phyloP scores from a whole-genome alignment of 2,113 vertebrate genomes.

The Pongo pygmaeus region DNA sequence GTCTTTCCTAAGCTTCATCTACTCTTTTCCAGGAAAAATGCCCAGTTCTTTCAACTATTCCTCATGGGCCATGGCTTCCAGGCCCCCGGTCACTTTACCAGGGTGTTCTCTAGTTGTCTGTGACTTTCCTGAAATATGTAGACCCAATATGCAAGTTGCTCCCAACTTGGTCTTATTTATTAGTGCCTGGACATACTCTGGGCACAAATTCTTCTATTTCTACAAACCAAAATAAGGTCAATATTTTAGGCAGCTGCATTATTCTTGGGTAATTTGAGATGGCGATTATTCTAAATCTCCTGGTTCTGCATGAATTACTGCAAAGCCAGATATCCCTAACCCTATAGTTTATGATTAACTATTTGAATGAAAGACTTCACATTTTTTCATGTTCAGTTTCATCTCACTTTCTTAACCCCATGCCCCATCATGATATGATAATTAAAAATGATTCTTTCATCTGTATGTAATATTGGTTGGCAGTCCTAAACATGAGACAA shows the following conservation, averaged over 20 bases:
- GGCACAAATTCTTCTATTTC: not conserved
- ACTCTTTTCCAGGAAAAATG: not conserved
- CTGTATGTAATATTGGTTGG: not conserved
- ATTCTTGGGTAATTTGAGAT: not conserved
- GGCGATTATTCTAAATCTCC: not conserved
- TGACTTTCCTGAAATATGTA: not conserved
- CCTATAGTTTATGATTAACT: not conserved
- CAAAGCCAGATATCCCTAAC: not conserved
- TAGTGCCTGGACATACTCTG: not conserved
- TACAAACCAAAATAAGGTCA: not conserved
- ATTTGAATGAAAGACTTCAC: not conserved
- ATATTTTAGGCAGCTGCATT: conserved; percentile 6
- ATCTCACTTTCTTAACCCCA: not conserved
- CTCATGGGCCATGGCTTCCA: not conserved
- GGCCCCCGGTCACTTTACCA: not conserved
- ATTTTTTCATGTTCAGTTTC: not conserved
- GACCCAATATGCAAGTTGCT: not conserved
- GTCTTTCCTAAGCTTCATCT: not conserved
- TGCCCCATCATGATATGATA: not conserved
- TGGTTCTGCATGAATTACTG: not conserved
- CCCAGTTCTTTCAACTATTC: not conserved
- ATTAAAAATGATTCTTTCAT: conserved; percentile 50
- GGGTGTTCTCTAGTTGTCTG: not conserved
- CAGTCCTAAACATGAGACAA: not conserved
- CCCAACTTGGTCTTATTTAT: not conserved